Evolutionary conservation across 2,888 invertebrate species (phyloP).

Genomic region (Orchesella flavescens): DNA sequence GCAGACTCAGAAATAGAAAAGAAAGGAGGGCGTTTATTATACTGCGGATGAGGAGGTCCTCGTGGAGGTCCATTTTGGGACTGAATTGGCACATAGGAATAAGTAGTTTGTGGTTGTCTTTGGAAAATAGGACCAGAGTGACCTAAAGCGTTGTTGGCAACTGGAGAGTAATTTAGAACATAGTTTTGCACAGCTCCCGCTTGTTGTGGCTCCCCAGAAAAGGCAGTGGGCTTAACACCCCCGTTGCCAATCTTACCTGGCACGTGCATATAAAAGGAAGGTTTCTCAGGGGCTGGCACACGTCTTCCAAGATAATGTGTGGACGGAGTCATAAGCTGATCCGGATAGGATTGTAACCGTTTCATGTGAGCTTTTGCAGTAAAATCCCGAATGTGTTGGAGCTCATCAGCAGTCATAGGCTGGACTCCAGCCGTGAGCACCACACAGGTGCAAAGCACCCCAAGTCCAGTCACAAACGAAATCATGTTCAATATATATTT

Average conservation of each 20-base stretch:
- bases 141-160: background rate
- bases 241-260: constrained; percentile 4
- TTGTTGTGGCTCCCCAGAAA: constrained; percentile 44
- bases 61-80: constrained; percentile 35
- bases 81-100: constrained; percentile 16
- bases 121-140: constrained; percentile 1
- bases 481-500: constrained; percentile 38
- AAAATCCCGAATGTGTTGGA: constrained; percentile 58
- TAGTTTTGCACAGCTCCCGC: constrained; percentile 54
- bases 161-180: constrained; percentile 29
- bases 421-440: constrained; percentile 20
- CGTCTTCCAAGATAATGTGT: constrained; percentile 57
- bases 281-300: constrained; percentile 42
- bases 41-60: constrained; percentile 49
- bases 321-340: constrained; percentile 61
- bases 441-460: constrained; percentile 12
- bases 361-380: constrained; percentile 62
- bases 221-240: constrained; percentile 18
- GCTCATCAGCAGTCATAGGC: constrained; percentile 49
- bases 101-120: constrained; percentile 9
- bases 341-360: constrained; percentile 47
- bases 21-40: constrained; percentile 41
- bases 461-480: background rate
- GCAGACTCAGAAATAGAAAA: constrained; percentile 49
- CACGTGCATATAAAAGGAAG: constrained; percentile 60